Conservation (phyloP, 2,888 invertebrate species). For the Machimus atricapillus region DNA sequence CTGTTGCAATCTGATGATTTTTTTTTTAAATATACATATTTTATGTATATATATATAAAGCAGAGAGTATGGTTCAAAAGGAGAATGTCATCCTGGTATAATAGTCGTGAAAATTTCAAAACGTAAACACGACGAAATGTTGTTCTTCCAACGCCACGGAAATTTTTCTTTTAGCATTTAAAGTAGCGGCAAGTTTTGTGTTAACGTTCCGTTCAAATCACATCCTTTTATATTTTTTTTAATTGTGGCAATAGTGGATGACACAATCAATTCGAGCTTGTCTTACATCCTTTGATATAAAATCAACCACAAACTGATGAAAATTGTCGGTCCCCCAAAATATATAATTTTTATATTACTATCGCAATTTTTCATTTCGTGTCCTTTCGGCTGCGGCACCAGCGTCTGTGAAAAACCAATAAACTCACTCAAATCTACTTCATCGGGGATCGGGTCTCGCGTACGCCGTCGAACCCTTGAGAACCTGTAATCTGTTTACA, state of each 20-base stretch:
- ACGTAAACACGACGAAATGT: neutral
- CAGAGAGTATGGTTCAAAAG: neutral
- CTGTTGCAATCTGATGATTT: neutral
- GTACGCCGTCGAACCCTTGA: neutral
- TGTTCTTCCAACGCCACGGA: neutral
- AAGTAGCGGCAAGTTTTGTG: neutral
- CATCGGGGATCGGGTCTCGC: neutral
- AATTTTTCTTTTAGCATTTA: neutral
- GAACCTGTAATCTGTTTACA: slow-evolving; percentile 14
- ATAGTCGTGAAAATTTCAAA: neutral
- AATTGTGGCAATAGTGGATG: neutral
- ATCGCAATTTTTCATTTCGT: neutral
- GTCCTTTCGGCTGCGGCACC: neutral
- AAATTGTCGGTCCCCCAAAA: neutral
- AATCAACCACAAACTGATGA: neutral
- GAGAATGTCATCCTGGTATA: neutral
- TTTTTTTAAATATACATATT: neutral
- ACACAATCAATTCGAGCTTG: neutral
- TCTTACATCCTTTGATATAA: neutral
- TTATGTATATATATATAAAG: neutral
- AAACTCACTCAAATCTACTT: neutral
- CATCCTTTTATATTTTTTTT: neutral
- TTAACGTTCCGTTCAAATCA: neutral
- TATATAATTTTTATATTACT: neutral
- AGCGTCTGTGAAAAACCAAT: neutral